phyloP scores from a whole-genome alignment of 2,797 vertebrate species.

The Fistularia commersonii region DNA sequence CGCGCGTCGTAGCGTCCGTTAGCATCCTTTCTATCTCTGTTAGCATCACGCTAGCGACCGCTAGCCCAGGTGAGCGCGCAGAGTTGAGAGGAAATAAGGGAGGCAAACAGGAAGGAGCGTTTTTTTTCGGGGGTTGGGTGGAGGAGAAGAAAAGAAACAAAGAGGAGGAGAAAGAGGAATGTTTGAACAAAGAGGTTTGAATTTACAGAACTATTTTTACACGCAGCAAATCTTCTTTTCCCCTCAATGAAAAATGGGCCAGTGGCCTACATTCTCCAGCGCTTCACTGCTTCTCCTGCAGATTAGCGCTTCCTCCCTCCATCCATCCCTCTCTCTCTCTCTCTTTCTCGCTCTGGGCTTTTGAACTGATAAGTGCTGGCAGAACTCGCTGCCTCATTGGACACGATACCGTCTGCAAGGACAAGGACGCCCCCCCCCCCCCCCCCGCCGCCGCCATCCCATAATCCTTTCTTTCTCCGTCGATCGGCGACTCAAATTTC shows the following conservation, averaged over 20 bases:
- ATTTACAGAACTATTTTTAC: slow-evolving; percentile 57
- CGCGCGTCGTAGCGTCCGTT: no score
- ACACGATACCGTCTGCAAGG: slow-evolving; percentile 42
- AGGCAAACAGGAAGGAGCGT: no score
- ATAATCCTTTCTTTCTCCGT: not conserved
- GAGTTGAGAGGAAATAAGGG: no score
- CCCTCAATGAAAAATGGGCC: slow-evolving; percentile 62
- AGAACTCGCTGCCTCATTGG: slow-evolving; percentile 53
- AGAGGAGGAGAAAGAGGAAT: not conserved
- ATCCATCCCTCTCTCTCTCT: slow-evolving; percentile 24
- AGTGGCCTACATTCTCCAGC: slow-evolving; percentile 66
- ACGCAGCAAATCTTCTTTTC: slow-evolving; percentile 59
- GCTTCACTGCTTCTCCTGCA: slow-evolving; percentile 51
- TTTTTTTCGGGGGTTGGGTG: no score
- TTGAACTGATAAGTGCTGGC: slow-evolving; percentile 62
- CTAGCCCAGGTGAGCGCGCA: no score
- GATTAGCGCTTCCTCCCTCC: slow-evolving; percentile 53
- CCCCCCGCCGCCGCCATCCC: not conserved
- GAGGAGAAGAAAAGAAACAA: not conserved
- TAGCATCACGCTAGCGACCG: no score
- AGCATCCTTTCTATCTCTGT: no score
- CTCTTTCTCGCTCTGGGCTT: slow-evolving; percentile 47
- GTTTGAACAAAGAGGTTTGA: slow-evolving; percentile 29
- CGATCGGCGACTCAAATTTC: no score
- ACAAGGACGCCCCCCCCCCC: slow-evolving; percentile 11